These are phyloP conservation scores for Nasonia oneida DNA, from an alignment of 2,888 invertebrate genomes.

Conservation along the genomic window DNA sequence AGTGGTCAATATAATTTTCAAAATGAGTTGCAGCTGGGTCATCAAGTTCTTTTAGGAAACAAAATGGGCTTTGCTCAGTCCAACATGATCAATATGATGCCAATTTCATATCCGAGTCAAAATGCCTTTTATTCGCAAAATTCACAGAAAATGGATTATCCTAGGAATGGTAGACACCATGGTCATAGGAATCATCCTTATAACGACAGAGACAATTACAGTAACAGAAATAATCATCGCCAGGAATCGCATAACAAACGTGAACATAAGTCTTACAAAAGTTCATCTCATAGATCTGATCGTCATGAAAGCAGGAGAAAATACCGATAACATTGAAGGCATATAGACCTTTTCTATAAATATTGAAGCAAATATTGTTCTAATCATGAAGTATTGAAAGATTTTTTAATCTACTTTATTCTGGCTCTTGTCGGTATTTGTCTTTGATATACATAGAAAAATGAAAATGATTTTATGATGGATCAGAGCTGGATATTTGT, in stretches of 20 bases:
- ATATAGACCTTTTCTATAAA: neutral
- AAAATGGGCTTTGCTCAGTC: constrained; percentile 63
- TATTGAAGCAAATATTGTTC: constrained; percentile 11
- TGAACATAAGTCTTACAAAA: constrained; percentile 62
- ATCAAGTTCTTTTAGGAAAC: constrained; percentile 70
- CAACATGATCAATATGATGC: constrained; percentile 59
- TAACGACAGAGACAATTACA: constrained; percentile 59
- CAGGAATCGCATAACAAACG: constrained; percentile 61
- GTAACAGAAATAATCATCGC: constrained; percentile 62
- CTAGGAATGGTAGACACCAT: constrained; percentile 65
- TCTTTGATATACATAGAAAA: constrained; percentile 8
- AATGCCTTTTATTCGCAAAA: constrained; percentile 55
- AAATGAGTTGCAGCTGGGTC: constrained; percentile 64
- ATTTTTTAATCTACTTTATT: neutral
- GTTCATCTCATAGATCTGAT: constrained; percentile 62
- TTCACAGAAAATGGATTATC: constrained; percentile 62
- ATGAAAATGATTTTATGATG: neutral
- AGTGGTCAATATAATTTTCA: constrained; percentile 57
- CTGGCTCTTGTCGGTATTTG: constrained; percentile 11
- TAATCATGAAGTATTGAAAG: neutral
- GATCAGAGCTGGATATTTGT: constrained; percentile 23
- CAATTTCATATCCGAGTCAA: constrained; percentile 67
- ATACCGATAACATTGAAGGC: constrained; percentile 63
- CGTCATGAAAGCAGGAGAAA: constrained; percentile 65
- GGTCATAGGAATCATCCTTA: constrained; percentile 64